Conservation (phyloP, 1,140 invertebrate genomes). For the Venustaconcha ellipsiformis region DNA sequence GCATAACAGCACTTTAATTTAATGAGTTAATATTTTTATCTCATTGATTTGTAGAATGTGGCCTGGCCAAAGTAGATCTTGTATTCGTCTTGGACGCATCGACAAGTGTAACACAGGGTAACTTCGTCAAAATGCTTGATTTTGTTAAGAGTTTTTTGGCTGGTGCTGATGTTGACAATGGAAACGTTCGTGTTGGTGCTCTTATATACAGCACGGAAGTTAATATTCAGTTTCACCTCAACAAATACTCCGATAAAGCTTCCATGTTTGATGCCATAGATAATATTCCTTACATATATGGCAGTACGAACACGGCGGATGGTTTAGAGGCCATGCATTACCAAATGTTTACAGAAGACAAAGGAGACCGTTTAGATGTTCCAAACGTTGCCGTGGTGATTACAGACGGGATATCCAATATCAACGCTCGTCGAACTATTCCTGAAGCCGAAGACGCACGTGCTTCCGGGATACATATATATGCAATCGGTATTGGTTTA, state of each 20-base stretch:
- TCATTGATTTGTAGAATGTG: constrained; percentile 29
- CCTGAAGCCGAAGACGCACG: constrained; percentile 35
- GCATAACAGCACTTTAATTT: too few relatives aligned
- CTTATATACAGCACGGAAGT: constrained; percentile 30
- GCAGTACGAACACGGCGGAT: constrained; percentile 33
- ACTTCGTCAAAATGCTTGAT: constrained; percentile 40
- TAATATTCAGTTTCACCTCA: constrained; percentile 36
- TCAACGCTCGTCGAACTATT: constrained; percentile 33
- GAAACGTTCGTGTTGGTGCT: constrained; percentile 29
- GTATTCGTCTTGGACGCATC: constrained; percentile 48
- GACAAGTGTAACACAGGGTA: constrained; percentile 40
- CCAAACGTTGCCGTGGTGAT: constrained; percentile 38
- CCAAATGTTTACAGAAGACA: constrained; percentile 17
- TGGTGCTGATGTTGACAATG: constrained; percentile 28
- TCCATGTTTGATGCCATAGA: constrained; percentile 22
- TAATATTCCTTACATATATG: constrained; percentile 30
- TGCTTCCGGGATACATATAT: constrained; percentile 40
- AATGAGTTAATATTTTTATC: too few relatives aligned
- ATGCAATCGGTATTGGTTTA: constrained; percentile 45
- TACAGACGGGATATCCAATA: constrained; percentile 52
- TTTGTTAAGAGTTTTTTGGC: constrained; percentile 33
- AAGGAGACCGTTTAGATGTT: constrained; percentile 24
- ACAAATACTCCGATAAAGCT: constrained; percentile 16
- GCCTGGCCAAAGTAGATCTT: constrained; percentile 37
- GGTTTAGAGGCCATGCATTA: constrained; percentile 21